Base-by-base conservation (phyloP, 2,113 vertebrate genomes). In the Platycercus adscitus region DNA sequence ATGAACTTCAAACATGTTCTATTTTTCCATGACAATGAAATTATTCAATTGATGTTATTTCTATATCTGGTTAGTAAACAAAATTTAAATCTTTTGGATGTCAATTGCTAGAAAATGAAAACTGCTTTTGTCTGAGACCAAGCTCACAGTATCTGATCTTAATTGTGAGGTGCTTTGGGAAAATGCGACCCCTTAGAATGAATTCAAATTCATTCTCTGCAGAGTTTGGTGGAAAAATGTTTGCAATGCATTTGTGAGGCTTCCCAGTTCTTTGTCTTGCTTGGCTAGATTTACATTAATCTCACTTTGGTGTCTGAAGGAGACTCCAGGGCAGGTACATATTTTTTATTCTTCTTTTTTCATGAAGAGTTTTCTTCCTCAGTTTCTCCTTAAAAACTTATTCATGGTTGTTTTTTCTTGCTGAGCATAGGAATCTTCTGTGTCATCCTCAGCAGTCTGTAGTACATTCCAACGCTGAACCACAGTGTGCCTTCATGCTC, bases 41-140 rank as follows among this genome's bases (percentile, higher is more conserved):
- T 82, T 65, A 56, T 29, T 94, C 81, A 52, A 33, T n/a, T 82
- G 66, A 76, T 4, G 2, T 72, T 72, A 37, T 39, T 89, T 78
- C 70, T 89, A 35, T n/a, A 16, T 23, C 55, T 86, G 61, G 44
- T 69, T 89, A 86, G 41, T 56, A 88, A 89, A 82, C 13, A 77
- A 91, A 89, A 91, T 77, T n/a, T 88, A 88, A 88, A 65, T 65
- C 53, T 83, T 88, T 69, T 88, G 29, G 23, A 41, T 90, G 71
- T 55, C 71, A 77, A 0, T 82, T 87, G 20, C 49, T 91, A 18
- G 26, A n/a, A 89, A 91, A 56, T 25, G 43, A 93, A 76, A 64
- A 60, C 9, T 52, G 28, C 53, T 69, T 93, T 65, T 72, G 41
- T 81, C 37, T 72, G 56, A 89, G 43, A 55, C 6, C 3, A 55